Evolutionary conservation across 2,797 vertebrate species (phyloP), one percentile per base, ranked within the genome.

Genomic region (Scolopax bukidnonensis): DNA sequence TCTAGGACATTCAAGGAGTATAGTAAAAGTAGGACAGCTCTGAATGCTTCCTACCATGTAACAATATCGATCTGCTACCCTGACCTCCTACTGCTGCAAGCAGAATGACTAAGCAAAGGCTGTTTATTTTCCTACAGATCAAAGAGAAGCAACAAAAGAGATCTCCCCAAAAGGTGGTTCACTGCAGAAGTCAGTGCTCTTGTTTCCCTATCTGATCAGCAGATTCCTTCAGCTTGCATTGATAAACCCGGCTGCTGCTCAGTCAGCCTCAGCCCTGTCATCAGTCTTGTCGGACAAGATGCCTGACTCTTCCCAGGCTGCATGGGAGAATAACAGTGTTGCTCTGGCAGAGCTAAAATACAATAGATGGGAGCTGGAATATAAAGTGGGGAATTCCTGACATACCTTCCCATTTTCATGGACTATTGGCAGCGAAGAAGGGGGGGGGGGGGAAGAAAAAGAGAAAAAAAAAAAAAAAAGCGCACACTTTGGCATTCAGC

Each of bases 251-350:
- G 48, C 54, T 38, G 61, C 88, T 89, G 85, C 92, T 93, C 78
- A 32, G 71, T 88, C 90, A 91, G 93, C 83, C 88, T 81, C 96
- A 90, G 94, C 91, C 87, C 97, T 97, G 96, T 98, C 98, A 98
- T 98, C 98, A 98, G 98, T 98, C 98, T 98, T 99, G 98, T 98
- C 92, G 89, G 98, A 98, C 98, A 98, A 98, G 98, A 96, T 97
- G 98, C 97, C 97, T 98, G 98, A 98, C 98, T 98, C 97, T 95
- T 95, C 96, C 97, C 95, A 84, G 97, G 97, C 97, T 97, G 98
- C 98, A 98, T 98, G 98, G 98, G 98, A 98, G 98, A 98, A 97
- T 98, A 98, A 98, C 96, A 97, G 92, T 80, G 92, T 79, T 88
- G 79, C 90, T 95, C 78, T 91, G 94, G 90, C 96, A 97, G 89